phyloP scores from a whole-genome alignment of 2,888 invertebrate species.

The Clostera curtula region DNA sequence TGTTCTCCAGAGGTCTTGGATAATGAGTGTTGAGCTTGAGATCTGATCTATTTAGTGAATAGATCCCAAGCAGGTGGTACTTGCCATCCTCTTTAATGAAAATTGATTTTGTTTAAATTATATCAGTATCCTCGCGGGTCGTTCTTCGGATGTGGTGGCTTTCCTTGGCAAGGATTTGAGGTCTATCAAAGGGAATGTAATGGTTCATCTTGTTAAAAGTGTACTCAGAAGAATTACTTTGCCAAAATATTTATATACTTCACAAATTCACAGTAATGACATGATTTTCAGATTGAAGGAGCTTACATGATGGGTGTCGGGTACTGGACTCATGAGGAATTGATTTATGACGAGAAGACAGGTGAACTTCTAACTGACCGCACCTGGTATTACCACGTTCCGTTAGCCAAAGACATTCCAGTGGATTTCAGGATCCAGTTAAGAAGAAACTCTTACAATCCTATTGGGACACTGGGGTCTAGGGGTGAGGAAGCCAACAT shows the following conservation, averaged over 20 bases:
- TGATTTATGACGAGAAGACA: constrained; percentile 77
- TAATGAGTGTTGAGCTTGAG: too few species aligned
- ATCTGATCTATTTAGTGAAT: too few species aligned
- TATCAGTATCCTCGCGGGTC: too few species aligned
- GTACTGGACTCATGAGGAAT: constrained; percentile 83
- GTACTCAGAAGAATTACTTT: too few species aligned
- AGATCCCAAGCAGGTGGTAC: too few species aligned
- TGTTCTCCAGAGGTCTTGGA: too few species aligned
- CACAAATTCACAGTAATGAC: not conserved
- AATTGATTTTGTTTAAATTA: not conserved
- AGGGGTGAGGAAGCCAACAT: constrained; percentile 36
- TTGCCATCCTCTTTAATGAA: too few species aligned
- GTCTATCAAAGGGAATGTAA: too few species aligned
- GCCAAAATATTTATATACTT: too few species aligned
- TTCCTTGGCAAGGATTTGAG: too few species aligned
- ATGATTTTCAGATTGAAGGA: constrained; percentile 74
- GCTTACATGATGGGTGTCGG: constrained; percentile 85
- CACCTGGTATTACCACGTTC: constrained; percentile 87
- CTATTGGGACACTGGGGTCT: constrained; percentile 57
- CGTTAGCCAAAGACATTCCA: constrained; percentile 84
- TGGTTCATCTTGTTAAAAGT: too few species aligned
- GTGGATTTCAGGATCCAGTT: constrained; percentile 82
- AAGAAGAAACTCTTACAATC: constrained; percentile 77
- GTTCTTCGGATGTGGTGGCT: too few species aligned
- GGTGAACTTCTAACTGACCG: constrained; percentile 82